phyloP scores from a whole-genome alignment of 2,113 vertebrate species.

The Ovibos moschatus region DNA sequence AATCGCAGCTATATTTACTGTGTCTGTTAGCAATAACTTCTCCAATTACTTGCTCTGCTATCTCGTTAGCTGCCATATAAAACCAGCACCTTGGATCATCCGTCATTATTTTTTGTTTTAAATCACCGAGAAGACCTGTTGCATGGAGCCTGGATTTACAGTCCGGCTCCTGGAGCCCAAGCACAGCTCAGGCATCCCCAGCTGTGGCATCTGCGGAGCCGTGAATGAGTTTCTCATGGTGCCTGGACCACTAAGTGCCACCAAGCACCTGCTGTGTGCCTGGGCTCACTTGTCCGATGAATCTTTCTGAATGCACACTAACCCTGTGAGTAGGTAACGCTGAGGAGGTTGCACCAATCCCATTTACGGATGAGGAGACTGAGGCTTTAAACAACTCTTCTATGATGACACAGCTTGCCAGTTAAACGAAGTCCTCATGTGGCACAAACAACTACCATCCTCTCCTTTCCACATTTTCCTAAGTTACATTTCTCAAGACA shows the following conservation, averaged over 20 bases:
- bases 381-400: background rate
- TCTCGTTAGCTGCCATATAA: background rate
- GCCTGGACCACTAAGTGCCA: rapidly evolving
- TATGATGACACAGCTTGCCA: background rate
- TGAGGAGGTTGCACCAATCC: background rate
- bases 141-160: background rate
- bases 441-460: background rate
- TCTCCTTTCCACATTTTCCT: background rate
- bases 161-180: background rate
- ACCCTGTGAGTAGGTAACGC: no score
- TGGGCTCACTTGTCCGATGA: background rate
- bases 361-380: background rate
- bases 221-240: rapidly evolving
- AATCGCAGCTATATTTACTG: background rate
- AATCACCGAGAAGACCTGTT: background rate
- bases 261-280: background rate
- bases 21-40: background rate
- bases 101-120: background rate
- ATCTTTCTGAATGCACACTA: background rate
- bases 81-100: background rate
- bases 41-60: background rate
- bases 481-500: background rate
- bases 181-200: background rate
- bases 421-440: background rate
- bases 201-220: background rate